Conservation (phyloP, 1,140 invertebrate species). For the Gonioctena quinquepunctata region DNA sequence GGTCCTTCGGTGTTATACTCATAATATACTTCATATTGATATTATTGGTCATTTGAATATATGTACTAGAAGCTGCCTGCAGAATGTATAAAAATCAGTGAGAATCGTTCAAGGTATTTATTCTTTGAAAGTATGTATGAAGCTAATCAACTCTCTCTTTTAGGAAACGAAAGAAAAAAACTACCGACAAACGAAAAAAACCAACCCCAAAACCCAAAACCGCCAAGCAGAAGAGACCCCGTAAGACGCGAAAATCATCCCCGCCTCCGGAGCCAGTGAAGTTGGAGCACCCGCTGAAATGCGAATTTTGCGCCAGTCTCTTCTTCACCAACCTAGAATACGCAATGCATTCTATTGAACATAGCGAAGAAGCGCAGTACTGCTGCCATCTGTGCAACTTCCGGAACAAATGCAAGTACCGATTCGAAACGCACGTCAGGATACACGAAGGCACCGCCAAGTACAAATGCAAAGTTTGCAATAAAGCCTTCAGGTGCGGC, state of each 20-base stretch:
- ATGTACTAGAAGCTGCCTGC: too few relatives aligned
- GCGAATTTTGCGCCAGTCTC: conserved; percentile 42
- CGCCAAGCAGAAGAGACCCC: not conserved
- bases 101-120: too few relatives aligned
- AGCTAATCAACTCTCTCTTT: not conserved
- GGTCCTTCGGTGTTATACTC: too few relatives aligned
- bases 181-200: not conserved
- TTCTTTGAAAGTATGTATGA: too few relatives aligned
- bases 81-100: too few relatives aligned
- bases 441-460: conserved; percentile 33
- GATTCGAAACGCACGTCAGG: conserved; percentile 43
- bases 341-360: conserved; percentile 48
- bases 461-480: conserved; percentile 40
- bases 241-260: not conserved
- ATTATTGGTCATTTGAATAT: too few relatives aligned
- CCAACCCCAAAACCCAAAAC: not conserved
- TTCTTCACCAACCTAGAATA: conserved; percentile 44
- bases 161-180: not conserved
- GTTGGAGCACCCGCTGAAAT: conserved; percentile 40
- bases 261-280: not conserved
- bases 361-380: conserved; percentile 45
- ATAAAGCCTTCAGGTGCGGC: conserved; percentile 36
- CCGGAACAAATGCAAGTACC: conserved; percentile 54
- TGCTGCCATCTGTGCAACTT: conserved; percentile 56
- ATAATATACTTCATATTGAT: too few relatives aligned